Conservation (phyloP, 2,113 vertebrate species). For the Rynchops niger region DNA sequence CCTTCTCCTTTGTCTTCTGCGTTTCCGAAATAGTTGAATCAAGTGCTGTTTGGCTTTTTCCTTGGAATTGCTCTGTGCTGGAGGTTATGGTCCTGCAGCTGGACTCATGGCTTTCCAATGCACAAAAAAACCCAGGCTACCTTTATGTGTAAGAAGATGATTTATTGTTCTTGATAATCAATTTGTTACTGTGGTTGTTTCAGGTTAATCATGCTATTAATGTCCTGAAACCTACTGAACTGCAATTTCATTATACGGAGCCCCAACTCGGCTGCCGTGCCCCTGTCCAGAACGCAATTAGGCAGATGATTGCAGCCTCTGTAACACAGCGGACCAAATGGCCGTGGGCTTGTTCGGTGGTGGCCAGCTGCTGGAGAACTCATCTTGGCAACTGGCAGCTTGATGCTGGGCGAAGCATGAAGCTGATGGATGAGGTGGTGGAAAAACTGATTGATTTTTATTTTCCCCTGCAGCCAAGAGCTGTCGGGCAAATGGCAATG, state of each 20-base stretch:
- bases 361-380: not conserved
- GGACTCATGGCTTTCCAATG: not conserved
- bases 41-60: not conserved
- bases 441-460: constrained; percentile 43
- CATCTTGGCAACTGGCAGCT: not conserved
- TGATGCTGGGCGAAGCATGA: not conserved
- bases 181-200: not conserved
- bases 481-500: not conserved
- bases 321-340: not conserved
- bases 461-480: not conserved
- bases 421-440: constrained; percentile 32
- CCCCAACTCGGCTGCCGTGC: not conserved
- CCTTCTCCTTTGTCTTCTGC: not conserved
- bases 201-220: constrained; percentile 29
- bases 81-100: not conserved
- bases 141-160: not conserved
- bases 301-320: not conserved
- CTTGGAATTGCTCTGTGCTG: not conserved
- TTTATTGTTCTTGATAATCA: constrained; percentile 39
- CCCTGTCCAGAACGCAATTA: not conserved
- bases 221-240: constrained; percentile 16
- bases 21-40: not conserved
- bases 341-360: not conserved
- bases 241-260: not conserved
- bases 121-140: not conserved